phyloP scores from a whole-genome alignment of 1,140 invertebrate genomes.

The Cephus cinctus region DNA sequence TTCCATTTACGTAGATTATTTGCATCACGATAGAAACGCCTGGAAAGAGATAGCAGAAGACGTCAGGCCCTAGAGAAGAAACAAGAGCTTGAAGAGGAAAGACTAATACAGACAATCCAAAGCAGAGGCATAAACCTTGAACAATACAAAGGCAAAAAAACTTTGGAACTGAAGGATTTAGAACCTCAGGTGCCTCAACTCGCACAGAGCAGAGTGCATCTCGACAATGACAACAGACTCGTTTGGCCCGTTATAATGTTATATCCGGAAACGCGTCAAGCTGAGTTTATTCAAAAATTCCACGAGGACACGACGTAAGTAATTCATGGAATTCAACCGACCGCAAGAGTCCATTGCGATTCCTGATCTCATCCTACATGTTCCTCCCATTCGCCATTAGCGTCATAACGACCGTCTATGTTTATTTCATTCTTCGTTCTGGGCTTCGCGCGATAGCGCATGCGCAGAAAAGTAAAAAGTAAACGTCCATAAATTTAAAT shows the following conservation, averaged over 20 bases:
- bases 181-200: slow-evolving; percentile 65
- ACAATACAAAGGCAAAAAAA: slow-evolving; percentile 28
- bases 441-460: too few relatives aligned
- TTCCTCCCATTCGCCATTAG: not conserved
- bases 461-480: not conserved
- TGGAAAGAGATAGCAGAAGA: slow-evolving; percentile 63
- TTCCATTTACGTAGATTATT: too few relatives aligned
- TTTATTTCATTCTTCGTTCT: too few relatives aligned
- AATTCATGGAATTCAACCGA: slow-evolving; percentile 9
- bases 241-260: slow-evolving; percentile 81
- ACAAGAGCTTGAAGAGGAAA: slow-evolving; percentile 58
- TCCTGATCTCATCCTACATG: not conserved
- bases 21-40: slow-evolving; percentile 52
- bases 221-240: slow-evolving; percentile 61
- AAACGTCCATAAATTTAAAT: slow-evolving; percentile 21
- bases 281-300: slow-evolving; percentile 74
- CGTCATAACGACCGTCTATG: not conserved
- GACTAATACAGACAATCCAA: slow-evolving; percentile 58
- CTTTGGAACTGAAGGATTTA: slow-evolving; percentile 57
- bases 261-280: slow-evolving; percentile 77
- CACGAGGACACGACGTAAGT: slow-evolving; percentile 69
- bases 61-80: slow-evolving; percentile 59
- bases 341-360: too few relatives aligned
- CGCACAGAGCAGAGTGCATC: slow-evolving; percentile 59
- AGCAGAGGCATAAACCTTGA: slow-evolving; percentile 56